Evolutionary conservation across 2,113 vertebrate species (phyloP).

Genomic region (Rhabdornis inornatus): DNA sequence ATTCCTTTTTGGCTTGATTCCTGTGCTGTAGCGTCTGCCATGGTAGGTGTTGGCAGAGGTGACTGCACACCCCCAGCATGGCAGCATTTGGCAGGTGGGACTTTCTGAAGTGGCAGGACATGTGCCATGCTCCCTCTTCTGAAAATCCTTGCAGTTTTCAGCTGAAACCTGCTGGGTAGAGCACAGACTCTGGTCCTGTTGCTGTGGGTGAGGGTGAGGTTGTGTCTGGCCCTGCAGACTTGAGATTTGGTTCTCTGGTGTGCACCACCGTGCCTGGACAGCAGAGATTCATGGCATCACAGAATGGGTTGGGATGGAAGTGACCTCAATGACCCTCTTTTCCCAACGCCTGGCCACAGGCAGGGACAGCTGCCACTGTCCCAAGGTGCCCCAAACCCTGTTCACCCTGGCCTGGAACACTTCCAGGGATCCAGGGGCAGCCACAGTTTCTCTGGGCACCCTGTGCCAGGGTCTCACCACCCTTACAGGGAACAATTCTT

Average conservation of each 20-base stretch:
- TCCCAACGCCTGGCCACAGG: not conserved
- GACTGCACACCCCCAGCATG: not conserved
- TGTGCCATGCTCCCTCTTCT: fast-evolving
- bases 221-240: not conserved
- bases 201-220: not conserved
- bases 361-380: not conserved
- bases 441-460: not conserved
- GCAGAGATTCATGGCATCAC: not conserved
- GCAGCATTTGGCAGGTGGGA: not conserved
- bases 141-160: not conserved
- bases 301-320: not conserved
- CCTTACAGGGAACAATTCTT: not conserved
- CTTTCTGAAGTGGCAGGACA: not conserved
- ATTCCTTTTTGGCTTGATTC: not conserved
- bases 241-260: not conserved
- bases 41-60: not conserved
- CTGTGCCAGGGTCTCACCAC: fast-evolving
- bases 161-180: not conserved
- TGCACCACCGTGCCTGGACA: not conserved
- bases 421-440: not conserved
- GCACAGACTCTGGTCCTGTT: not conserved
- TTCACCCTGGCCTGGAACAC: fast-evolving
- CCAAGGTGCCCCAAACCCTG: fast-evolving
- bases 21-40: not conserved
- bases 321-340: not conserved